phyloP scores from a whole-genome alignment of 1,140 invertebrate genomes.

The Lepidurus arcticus region DNA sequence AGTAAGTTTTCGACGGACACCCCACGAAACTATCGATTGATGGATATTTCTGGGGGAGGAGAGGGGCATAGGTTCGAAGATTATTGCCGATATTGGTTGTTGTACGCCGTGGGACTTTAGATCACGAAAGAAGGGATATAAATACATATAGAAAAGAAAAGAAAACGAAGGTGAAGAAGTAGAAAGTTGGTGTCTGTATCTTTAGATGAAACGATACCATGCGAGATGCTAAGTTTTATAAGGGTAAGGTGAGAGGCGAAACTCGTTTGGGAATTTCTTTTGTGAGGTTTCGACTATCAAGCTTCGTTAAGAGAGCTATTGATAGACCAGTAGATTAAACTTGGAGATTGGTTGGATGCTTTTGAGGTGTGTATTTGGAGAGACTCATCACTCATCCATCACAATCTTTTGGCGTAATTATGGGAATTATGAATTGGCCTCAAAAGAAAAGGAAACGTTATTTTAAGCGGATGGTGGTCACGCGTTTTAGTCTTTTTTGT shows the following conservation, averaged over 20 bases:
- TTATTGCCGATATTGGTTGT: not conserved
- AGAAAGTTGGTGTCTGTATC: not conserved
- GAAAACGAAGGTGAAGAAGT: not conserved
- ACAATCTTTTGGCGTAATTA: not conserved
- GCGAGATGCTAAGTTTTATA: not conserved
- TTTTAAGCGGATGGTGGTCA: not conserved
- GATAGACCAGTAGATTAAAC: not conserved
- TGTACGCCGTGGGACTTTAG: not conserved
- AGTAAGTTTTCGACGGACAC: not conserved
- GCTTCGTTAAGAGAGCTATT: slow-evolving; percentile 7
- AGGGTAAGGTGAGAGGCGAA: slow-evolving; percentile 13
- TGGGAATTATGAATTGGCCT: not conserved
- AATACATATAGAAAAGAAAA: not conserved
- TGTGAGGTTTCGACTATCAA: not conserved
- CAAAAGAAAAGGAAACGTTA: not conserved
- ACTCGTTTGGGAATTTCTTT: not conserved
- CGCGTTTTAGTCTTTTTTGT: not conserved
- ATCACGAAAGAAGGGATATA: not conserved
- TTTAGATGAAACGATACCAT: not conserved
- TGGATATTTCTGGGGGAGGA: not conserved
- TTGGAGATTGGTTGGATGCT: not conserved
- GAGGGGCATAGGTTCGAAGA: not conserved
- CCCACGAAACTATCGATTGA: not conserved
- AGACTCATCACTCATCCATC: not conserved
- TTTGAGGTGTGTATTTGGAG: not conserved